Evolutionary conservation across 2,888 invertebrate genomes (phyloP).

Genomic region (Hemithea aestivaria): DNA sequence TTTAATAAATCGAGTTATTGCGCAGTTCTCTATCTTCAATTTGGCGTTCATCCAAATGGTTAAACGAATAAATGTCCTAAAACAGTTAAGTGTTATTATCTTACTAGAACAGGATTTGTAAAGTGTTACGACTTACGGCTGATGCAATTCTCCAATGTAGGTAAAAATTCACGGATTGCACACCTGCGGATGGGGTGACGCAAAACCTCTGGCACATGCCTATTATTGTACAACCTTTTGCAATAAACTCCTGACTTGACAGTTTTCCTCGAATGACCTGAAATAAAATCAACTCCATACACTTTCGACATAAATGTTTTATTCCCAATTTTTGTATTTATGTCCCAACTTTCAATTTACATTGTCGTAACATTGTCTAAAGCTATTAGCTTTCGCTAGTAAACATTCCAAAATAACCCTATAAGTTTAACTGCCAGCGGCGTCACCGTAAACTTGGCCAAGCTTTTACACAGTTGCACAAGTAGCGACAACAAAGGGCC

Average conservation of each 20-base stretch:
- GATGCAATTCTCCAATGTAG: constrained; percentile 37
- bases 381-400: constrained; percentile 12
- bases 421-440: constrained; percentile 10
- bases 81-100: constrained; percentile 1
- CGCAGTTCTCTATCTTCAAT: constrained; percentile 1
- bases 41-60: constrained; percentile 10
- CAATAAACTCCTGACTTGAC: neutral
- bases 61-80: neutral
- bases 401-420: constrained; percentile 15
- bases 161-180: constrained; percentile 37
- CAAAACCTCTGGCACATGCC: constrained; percentile 26
- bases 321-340: too few species aligned
- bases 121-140: constrained; percentile 13
- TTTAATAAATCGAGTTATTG: neutral
- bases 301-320: too few species aligned
- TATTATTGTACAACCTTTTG: constrained; percentile 18
- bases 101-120: constrained; percentile 16
- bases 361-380: too few species aligned
- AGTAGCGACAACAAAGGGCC: constrained; percentile 54
- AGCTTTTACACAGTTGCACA: constrained; percentile 45
- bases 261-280: too few species aligned
- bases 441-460: constrained; percentile 17
- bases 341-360: too few species aligned
- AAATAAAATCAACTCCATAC: neutral
- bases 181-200: constrained; percentile 51